phyloP scores from a whole-genome alignment of 2,113 vertebrate species.

The Prinia subflava region DNA sequence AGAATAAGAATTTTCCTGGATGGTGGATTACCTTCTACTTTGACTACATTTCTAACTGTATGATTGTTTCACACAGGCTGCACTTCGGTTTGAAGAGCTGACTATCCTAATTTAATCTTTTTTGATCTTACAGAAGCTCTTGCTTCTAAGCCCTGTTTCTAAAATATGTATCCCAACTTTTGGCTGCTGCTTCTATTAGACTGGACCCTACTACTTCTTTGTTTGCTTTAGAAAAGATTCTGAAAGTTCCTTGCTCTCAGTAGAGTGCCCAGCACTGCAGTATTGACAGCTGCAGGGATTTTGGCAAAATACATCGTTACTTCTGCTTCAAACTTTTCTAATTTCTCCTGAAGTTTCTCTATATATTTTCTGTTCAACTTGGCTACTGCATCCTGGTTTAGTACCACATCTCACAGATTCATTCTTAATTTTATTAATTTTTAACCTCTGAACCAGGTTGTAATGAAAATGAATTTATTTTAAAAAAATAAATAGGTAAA shows the following conservation, averaged over 20 bases:
- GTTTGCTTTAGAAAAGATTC: not conserved
- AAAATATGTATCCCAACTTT: not conserved
- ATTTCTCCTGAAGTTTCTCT: not conserved
- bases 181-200: not conserved
- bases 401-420: not conserved
- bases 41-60: not conserved
- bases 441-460: not conserved
- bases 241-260: not conserved
- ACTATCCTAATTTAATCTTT: not conserved
- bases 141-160: not conserved
- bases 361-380: not conserved
- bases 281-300: not conserved
- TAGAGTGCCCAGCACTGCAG: not conserved
- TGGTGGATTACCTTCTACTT: not conserved
- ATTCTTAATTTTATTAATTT: not conserved
- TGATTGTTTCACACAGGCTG: not conserved
- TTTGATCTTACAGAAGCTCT: not conserved
- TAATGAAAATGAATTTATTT: not conserved
- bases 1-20: not conserved
- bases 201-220: not conserved
- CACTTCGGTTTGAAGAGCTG: not conserved
- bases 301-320: not conserved
- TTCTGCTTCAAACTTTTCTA: not conserved
- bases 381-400: not conserved
- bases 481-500: not conserved